These are phyloP conservation scores for Hartigia nigra DNA, from an alignment of 2,888 invertebrate genomes.

Conservation along the genomic window DNA sequence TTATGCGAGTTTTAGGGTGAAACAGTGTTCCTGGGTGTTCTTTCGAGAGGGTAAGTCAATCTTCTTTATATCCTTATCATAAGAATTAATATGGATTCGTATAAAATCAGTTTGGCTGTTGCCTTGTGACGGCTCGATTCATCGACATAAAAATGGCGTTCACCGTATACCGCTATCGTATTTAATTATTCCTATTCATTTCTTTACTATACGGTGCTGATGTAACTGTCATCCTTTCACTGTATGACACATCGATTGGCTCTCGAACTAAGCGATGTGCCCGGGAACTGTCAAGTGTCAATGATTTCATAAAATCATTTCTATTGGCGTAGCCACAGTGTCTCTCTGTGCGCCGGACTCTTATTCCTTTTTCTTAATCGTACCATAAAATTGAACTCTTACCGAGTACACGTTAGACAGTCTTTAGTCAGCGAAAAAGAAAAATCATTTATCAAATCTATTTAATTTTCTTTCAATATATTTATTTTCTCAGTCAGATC, in stretches of 20 bases:
- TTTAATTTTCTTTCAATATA: neutral
- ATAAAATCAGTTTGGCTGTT: constrained; percentile 1
- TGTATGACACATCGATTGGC: neutral
- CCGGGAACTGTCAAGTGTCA: constrained; percentile 3
- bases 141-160: constrained; percentile 60
- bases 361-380: neutral
- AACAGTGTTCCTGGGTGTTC: constrained; percentile 51
- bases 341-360: neutral
- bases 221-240: neutral
- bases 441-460: neutral
- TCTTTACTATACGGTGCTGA: neutral
- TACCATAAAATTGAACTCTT: neutral
- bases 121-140: constrained; percentile 41
- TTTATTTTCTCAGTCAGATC: neutral
- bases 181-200: neutral
- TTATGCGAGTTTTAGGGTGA: constrained; percentile 55
- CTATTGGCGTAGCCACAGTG: neutral
- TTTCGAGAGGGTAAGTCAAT: constrained; percentile 52
- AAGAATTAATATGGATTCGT: neutral
- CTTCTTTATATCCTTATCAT: neutral
- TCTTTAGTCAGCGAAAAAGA: neutral
- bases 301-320: neutral
- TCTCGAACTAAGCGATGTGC: neutral
- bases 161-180: constrained; percentile 24
- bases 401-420: neutral